Evolutionary conservation across 2,797 vertebrate genomes (phyloP).

Genomic region (Coreius guichenoti): DNA sequence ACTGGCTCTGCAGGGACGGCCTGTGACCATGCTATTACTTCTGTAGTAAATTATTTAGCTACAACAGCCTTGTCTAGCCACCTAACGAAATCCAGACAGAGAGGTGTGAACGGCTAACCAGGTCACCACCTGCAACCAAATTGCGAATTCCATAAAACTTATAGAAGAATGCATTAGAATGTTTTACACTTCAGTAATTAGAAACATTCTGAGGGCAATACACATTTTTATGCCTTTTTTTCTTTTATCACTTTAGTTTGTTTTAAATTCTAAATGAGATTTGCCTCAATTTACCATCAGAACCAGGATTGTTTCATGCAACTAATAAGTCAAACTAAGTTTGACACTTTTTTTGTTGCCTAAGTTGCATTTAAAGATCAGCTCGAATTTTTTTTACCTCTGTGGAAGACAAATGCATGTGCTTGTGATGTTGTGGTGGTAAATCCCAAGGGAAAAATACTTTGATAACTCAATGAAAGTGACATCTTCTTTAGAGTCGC

Average conservation of each 20-base stretch:
- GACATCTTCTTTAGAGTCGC: background rate
- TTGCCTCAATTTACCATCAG: background rate
- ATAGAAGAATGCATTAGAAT: conserved; percentile 1
- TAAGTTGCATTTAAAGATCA: background rate
- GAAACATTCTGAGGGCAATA: conserved; percentile 6
- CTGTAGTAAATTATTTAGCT: conserved; percentile 54
- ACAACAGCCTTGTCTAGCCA: conserved; percentile 25
- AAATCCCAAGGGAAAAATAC: background rate
- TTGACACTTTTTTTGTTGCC: conserved; percentile 46
- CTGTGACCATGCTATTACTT: conserved; percentile 44
- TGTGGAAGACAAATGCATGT: background rate
- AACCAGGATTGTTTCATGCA: conserved; percentile 13
- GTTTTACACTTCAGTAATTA: conserved; percentile 5
- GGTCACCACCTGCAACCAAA: conserved; percentile 17
- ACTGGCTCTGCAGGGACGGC: conserved; percentile 10
- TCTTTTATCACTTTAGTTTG: background rate
- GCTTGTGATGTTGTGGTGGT: background rate
- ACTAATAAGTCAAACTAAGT: conserved; percentile 44
- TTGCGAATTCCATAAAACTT: background rate
- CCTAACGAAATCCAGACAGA: background rate
- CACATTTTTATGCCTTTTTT: background rate
- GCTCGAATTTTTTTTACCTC: background rate
- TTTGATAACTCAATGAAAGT: conserved; percentile 18
- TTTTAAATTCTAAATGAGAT: background rate
- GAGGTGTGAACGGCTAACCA: background rate